Evolutionary conservation across 2,113 vertebrate species (phyloP).

Genomic region (Saccopteryx leptura): DNA sequence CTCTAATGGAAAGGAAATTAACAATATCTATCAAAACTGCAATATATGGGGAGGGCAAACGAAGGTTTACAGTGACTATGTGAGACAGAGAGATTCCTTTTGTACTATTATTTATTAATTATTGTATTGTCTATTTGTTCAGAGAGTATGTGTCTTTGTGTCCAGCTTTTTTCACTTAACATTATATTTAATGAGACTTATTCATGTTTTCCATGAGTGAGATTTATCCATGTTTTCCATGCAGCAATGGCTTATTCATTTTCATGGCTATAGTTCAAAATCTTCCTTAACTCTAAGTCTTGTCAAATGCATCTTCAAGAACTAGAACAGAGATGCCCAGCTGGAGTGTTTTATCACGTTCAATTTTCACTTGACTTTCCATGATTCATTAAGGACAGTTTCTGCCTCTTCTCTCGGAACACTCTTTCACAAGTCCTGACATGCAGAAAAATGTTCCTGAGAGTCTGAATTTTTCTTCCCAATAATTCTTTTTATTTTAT

Average conservation of each 20-base stretch:
- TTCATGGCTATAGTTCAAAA: conserved; percentile 40
- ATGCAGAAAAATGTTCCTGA: conserved; percentile 71
- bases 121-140: neutral
- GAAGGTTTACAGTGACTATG: no score
- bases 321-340: conserved; percentile 55
- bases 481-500: conserved; percentile 71
- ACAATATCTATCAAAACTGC: neutral
- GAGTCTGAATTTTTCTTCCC: conserved; percentile 66
- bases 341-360: conserved; percentile 68
- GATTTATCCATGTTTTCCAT: conserved; percentile 36
- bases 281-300: conserved; percentile 56
- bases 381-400: conserved; percentile 73
- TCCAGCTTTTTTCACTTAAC: conserved; percentile 47
- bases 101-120: no score
- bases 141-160: neutral
- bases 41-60: neutral
- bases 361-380: conserved; percentile 76
- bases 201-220: conserved; percentile 20
- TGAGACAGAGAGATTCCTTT: no score
- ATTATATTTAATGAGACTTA: conserved; percentile 33
- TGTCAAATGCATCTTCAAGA: conserved; percentile 58
- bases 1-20: neutral
- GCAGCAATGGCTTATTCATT: conserved; percentile 41
- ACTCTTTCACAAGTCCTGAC: conserved; percentile 75
- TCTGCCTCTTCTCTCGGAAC: conserved; percentile 74